Evolutionary conservation across 2,888 invertebrate species (phyloP).

Genomic region (Gasteruption jaculator): DNA sequence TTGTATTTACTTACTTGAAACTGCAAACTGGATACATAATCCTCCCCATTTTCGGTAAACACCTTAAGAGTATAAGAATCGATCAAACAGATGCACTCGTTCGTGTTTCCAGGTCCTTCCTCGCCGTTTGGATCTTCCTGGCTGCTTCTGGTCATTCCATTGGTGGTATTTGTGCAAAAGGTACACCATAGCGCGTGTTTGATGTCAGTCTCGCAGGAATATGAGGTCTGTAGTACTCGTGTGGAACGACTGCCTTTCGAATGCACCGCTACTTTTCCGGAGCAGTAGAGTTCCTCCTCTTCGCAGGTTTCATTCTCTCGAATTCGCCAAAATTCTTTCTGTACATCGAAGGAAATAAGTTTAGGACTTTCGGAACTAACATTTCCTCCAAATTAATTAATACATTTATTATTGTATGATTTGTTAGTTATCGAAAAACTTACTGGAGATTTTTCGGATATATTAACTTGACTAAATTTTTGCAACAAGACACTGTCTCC

Average conservation of each 20-base stretch:
- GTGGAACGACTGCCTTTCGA: slow-evolving; percentile 40
- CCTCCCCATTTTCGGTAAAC: slow-evolving; percentile 76
- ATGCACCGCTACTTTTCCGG: slow-evolving; percentile 73
- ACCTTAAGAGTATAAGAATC: slow-evolving; percentile 74
- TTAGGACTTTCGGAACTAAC: neutral
- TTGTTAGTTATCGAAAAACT: no score
- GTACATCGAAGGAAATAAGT: no score
- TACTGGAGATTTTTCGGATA: slow-evolving; percentile 56
- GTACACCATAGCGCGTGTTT: slow-evolving; percentile 76
- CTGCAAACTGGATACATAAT: slow-evolving; percentile 77
- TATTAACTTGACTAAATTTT: slow-evolving; percentile 72
- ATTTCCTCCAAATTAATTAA: no score
- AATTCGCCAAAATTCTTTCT: slow-evolving; percentile 48
- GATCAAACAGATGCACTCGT: slow-evolving; percentile 68
- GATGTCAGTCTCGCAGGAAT: slow-evolving; percentile 78
- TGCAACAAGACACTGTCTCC: slow-evolving; percentile 67
- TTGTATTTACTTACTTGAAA: slow-evolving; percentile 52
- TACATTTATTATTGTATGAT: no score
- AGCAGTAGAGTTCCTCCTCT: slow-evolving; percentile 87
- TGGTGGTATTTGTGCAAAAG: slow-evolving; percentile 54
- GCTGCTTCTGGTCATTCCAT: no score
- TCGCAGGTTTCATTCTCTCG: slow-evolving; percentile 55
- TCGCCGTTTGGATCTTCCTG: slow-evolving; percentile 55
- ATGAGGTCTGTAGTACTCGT: slow-evolving; percentile 55
- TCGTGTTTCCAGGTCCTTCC: slow-evolving; percentile 52